Evolutionary conservation across 2,797 vertebrate genomes (phyloP), one percentile per base, ranked within the genome.

Genomic region (Bufotes viridis): DNA sequence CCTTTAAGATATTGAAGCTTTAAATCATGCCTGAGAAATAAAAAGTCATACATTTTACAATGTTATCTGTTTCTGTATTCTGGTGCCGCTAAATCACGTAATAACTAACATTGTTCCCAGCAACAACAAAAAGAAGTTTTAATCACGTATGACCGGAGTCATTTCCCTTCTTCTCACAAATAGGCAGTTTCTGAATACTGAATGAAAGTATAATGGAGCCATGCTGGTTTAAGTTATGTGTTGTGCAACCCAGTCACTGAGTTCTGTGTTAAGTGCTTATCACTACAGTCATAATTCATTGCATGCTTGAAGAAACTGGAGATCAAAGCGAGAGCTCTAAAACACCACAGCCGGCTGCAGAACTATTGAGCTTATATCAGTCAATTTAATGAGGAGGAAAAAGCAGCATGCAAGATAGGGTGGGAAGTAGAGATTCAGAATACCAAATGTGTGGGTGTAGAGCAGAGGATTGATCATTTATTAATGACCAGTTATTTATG

Each of bases 211-310:
- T 69, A 85, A 85, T 88, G 87, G 82, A 81, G 57, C 76, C 87
- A 81, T 88, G 87, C 78, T 74, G 76, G 76, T 88, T 85, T 61
- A 85, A 80, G 82, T 88, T 88, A 88, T 88, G 82, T 88, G 87
- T 85, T 72, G 87, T 84, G 75, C 82, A 84, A 69, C 87, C 75
- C 87, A 84, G 87, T 78, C 82, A 81, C 78, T 85, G n/a, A 74
- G 65, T 75, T 74, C 76, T 88, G 87, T 88, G 87, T 84, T 88
- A 88, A 88, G 76, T 88, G 87, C 82, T 85, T 88, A 88, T 88
- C 87, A 76, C 82, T 85, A 76, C 82, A 85, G 82, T 88, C 87
- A 85, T 88, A 88, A 88, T 88, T 88, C 87, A 88, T 75, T 85
- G 81, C 87, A 88, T 85, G 76, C 67, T 88, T 88, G 76, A 85